Evolutionary conservation across 2,797 vertebrate genomes (phyloP), one percentile per base, ranked within the genome.

Genomic region (Melanotaenia nigrans): DNA sequence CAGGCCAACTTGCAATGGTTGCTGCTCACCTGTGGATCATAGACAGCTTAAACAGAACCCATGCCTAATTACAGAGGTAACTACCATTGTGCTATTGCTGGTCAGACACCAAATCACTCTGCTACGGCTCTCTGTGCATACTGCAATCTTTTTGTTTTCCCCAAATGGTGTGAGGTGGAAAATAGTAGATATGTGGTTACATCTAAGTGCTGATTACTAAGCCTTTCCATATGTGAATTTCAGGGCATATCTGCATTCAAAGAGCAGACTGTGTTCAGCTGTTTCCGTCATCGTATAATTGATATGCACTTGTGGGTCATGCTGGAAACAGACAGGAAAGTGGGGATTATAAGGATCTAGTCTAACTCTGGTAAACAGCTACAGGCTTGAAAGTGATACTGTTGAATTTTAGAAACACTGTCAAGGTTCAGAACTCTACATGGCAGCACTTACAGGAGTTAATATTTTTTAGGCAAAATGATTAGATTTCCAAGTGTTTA

Each of bases 21-120:
- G 63, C 51, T 65, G 65, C 78, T 89, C 80, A 89, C 85, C 85
- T 86, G 86, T 83, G 76, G 81, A 89, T 86, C 76, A 81, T 35
- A 70, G 80, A 83, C 78, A 77, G 79, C 73, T 36, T 63, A 78
- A 57, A 72, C 59, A 65, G 59, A 67, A 81, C 6, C 71, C 61
- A 20, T 78, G 78, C 60, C 71, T 45, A 79, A 80, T 84, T 86
- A 65, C 73, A 67, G 64, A n/a, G 22, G 75, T 80, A 73, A 68
- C 73, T 73, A 60, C 66, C 68, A 56, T 66, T 72, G 65, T 68
- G 30, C 40, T 65, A 73, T 51, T 78, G 38, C 78, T 36, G 59
- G 61, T 61, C 71, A 77, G 65, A 87, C 75, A 80, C 40, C 49
- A 69, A 67, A 82, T 71, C 61, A 65, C 72, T 83, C 75, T 67